Evolutionary conservation across 2,797 vertebrate species (phyloP).

Genomic region (Poeciliopsis turneri): DNA sequence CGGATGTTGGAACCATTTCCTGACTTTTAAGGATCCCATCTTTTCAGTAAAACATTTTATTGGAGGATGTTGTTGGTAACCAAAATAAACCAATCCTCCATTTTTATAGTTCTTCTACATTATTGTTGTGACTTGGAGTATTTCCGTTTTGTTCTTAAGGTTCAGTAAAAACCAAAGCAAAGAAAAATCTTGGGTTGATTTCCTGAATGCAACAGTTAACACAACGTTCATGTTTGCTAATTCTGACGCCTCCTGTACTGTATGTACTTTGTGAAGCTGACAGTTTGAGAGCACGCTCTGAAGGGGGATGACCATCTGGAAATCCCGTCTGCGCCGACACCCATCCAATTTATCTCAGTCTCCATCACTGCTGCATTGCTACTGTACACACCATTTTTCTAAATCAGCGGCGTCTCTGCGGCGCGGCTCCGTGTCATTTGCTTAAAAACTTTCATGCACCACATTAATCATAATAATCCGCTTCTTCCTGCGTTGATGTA

Average conservation of each 20-base stretch:
- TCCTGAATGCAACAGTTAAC: not conserved
- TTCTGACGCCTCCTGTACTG: not conserved
- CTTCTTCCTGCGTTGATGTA: slow-evolving; percentile 41
- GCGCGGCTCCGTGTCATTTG: slow-evolving; percentile 48
- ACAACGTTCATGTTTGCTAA: not conserved
- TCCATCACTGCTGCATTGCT: slow-evolving; percentile 46
- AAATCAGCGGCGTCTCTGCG: slow-evolving; percentile 48
- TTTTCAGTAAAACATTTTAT: not conserved
- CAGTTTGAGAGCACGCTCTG: slow-evolving; percentile 25
- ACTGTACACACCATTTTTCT: slow-evolving; percentile 49
- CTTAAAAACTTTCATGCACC: slow-evolving; percentile 44
- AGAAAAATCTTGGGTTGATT: not conserved
- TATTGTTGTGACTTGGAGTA: not conserved
- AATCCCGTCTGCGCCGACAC: slow-evolving; percentile 35
- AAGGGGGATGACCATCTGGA: slow-evolving; percentile 51
- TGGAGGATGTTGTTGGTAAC: not conserved
- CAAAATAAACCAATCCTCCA: no score
- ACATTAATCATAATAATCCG: slow-evolving; percentile 71
- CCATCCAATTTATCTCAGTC: slow-evolving; percentile 49
- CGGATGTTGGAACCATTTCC: not conserved
- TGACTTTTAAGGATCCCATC: not conserved
- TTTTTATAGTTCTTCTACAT: not conserved
- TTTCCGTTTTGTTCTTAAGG: not conserved
- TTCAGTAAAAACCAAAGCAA: not conserved
- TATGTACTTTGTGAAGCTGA: slow-evolving; percentile 23